These are phyloP conservation scores for Cnemophilus loriae DNA, from an alignment of 2,113 vertebrate genomes.

Conservation along the genomic window DNA sequence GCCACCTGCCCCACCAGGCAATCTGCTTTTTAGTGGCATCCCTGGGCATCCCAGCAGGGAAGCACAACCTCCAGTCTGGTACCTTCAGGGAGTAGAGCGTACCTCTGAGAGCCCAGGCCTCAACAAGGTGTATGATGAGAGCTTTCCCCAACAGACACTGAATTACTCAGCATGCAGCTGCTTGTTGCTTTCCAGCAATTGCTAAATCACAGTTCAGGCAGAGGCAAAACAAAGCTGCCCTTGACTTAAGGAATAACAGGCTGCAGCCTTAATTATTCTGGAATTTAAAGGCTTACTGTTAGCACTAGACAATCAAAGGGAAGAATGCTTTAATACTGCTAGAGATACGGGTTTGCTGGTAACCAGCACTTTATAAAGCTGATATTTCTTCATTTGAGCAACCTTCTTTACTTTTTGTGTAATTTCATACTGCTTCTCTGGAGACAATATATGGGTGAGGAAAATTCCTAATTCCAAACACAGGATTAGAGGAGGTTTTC, in stretches of 20 bases:
- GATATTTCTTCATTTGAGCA: background rate
- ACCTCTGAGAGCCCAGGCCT: rapidly evolving
- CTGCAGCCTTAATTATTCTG: constrained; percentile 18
- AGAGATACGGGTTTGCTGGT: background rate
- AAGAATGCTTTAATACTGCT: background rate
- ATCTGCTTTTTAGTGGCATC: rapidly evolving
- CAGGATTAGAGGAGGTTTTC: background rate
- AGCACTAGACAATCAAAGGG: background rate
- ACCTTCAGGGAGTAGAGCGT: rapidly evolving
- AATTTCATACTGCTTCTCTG: background rate
- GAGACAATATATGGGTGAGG: background rate
- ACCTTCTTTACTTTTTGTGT: background rate
- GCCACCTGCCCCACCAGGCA: too few species aligned
- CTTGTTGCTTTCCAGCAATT: constrained; percentile 1
- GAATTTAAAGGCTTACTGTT: constrained; percentile 25
- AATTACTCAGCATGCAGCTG: background rate
- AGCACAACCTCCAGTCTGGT: background rate
- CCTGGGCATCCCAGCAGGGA: rapidly evolving
- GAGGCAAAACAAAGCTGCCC: constrained; percentile 36
- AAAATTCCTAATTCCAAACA: background rate
- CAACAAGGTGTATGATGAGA: rapidly evolving
- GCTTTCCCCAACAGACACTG: background rate
- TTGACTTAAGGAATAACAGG: constrained; percentile 16
- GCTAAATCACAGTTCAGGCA: background rate
- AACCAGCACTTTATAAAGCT: background rate